phyloP scores from a whole-genome alignment of 2,888 invertebrate species.

The Aphidoletes aphidimyza region DNA sequence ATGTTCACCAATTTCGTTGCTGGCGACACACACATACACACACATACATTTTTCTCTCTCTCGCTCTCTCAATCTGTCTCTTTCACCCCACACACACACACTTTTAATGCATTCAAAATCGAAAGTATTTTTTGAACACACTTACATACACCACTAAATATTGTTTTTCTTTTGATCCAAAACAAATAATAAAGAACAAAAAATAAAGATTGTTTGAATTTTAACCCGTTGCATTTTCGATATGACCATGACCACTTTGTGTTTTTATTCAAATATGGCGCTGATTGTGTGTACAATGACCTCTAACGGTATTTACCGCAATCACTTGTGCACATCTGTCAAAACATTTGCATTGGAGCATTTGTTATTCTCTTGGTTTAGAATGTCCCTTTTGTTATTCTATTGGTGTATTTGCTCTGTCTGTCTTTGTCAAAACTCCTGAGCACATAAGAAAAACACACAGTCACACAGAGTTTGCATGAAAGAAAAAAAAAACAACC shows the following conservation, averaged over 20 bases:
- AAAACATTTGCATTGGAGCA: conserved; percentile 34
- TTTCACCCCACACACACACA: neutral
- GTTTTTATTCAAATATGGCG: neutral
- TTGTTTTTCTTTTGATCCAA: neutral
- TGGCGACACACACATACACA: no score
- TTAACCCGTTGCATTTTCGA: no score
- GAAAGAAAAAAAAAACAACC: neutral
- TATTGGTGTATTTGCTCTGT: neutral
- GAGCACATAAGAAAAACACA: neutral
- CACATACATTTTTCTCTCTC: neutral
- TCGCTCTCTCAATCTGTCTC: no score
- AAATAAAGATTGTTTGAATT: neutral
- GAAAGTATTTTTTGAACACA: conserved; percentile 2
- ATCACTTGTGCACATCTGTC: neutral
- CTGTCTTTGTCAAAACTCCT: neutral
- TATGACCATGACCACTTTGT: neutral
- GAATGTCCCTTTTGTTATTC: conserved; percentile 3
- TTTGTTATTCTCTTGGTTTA: conserved; percentile 15
- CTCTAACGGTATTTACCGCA: neutral
- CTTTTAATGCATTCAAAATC: neutral
- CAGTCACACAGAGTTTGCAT: neutral
- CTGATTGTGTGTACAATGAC: neutral
- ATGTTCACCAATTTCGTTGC: no score
- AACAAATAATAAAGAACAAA: neutral
- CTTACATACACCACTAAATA: neutral